Percentiles rank a stretch among this genome's conserved stretches.
Evolutionary conservation across 2,888 invertebrate genomes (phyloP).

Genomic region (Achlya flavicornis): DNA sequence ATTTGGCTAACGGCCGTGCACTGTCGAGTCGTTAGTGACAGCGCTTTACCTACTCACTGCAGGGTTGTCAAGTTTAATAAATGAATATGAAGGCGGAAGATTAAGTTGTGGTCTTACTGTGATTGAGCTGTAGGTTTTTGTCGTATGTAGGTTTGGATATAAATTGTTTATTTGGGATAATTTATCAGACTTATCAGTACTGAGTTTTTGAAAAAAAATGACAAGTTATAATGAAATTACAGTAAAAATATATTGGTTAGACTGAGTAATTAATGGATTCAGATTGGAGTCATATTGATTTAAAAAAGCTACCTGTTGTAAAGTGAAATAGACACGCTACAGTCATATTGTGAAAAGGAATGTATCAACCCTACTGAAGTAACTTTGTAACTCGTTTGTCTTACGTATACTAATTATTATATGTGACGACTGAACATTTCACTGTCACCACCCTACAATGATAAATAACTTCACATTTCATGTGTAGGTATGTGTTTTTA

Average conservation of each 20-base stretch:
- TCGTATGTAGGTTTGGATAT: neutral
- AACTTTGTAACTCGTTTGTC: constrained; percentile 46
- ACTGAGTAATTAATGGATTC: neutral
- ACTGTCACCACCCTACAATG: constrained; percentile 42
- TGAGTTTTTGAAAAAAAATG: neutral
- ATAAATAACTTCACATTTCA: constrained; percentile 38
- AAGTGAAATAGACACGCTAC: neutral
- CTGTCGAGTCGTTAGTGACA: constrained; percentile 68
- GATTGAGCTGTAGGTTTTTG: constrained; percentile 8
- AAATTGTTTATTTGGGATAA: neutral
- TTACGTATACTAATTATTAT: constrained; percentile 58
- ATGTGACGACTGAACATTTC: constrained; percentile 53
- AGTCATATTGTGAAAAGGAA: no score
- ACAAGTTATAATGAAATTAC: neutral
- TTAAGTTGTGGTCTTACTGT: neutral
- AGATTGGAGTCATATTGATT: no score
- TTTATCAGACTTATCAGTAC: neutral
- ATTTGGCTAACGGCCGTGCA: constrained; percentile 74
- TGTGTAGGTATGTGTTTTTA: constrained; percentile 18
- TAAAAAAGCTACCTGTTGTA: no score
- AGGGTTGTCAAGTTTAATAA: constrained; percentile 38
- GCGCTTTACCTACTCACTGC: constrained; percentile 32
- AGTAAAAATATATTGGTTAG: neutral
- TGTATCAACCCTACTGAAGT: constrained; percentile 44
- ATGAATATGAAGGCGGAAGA: constrained; percentile 12